Evolutionary conservation across 2,113 vertebrate genomes (phyloP).

Genomic region (Leptodactylus fuscus): DNA sequence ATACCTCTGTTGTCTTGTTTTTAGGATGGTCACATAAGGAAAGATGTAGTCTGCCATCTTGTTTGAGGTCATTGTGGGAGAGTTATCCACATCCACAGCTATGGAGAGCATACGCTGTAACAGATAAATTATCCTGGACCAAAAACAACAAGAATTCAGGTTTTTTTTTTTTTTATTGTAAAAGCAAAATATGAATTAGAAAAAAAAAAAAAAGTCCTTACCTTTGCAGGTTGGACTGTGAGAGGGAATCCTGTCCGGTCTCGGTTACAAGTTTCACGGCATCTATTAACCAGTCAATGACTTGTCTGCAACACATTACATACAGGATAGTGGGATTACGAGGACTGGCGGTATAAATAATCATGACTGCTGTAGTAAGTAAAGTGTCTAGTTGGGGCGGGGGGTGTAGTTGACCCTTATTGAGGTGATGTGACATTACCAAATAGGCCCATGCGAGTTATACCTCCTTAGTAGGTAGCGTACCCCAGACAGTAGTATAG

Average conservation of each 20-base stretch:
- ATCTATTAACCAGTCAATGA: slow-evolving; percentile 85
- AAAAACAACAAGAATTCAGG: slow-evolving; percentile 43
- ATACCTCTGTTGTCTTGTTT: slow-evolving; percentile 83
- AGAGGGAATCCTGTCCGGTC: not conserved
- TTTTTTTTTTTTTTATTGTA: no score
- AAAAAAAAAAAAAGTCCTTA: not conserved
- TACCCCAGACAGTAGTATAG: no score
- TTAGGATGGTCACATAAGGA: slow-evolving; percentile 76
- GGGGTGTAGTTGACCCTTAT: no score
- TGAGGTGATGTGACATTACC: no score
- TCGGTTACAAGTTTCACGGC: slow-evolving; percentile 66
- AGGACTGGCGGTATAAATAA: no score
- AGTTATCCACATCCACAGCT: slow-evolving; percentile 88
- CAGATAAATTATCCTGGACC: slow-evolving; percentile 78
- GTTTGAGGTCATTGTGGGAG: slow-evolving; percentile 82
- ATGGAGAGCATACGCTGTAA: slow-evolving; percentile 91
- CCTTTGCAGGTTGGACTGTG: not conserved
- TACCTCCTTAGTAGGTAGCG: no score
- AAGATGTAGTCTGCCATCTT: slow-evolving; percentile 88
- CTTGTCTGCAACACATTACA: slow-evolving; percentile 75
- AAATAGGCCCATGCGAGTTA: no score
- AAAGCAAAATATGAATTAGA: no score
- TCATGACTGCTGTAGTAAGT: no score
- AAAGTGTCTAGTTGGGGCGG: no score
- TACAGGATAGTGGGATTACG: fast-evolving